Percentiles rank a stretch among this genome's conserved stretches.
phyloP scores from a whole-genome alignment of 2,797 vertebrate genomes.

The Lithobates pipiens region DNA sequence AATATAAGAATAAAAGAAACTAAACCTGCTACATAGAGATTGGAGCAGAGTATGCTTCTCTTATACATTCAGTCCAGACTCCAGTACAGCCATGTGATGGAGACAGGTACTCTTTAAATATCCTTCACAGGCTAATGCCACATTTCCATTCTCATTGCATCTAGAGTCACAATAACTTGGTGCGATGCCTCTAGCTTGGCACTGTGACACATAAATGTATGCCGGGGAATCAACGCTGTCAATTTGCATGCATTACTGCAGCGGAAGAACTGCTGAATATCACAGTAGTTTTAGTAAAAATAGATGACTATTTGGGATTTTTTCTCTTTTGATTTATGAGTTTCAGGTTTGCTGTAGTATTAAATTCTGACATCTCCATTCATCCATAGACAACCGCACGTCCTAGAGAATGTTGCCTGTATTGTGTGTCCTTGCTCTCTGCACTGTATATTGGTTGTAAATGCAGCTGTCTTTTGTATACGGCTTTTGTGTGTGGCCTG shows the following conservation, averaged over 20 bases:
- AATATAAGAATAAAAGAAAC: too few relatives aligned
- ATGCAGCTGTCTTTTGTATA: conserved; percentile 12
- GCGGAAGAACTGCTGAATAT: conserved; percentile 29
- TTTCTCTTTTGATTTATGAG: conserved; percentile 29
- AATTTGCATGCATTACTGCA: conserved; percentile 7
- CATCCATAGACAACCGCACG: conserved; percentile 25
- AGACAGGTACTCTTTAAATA: not conserved
- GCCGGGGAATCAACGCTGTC: not conserved
- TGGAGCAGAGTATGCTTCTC: too few relatives aligned
- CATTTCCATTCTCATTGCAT: not conserved
- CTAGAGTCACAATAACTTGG: not conserved
- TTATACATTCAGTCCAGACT: too few relatives aligned
- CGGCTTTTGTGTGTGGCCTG: not conserved
- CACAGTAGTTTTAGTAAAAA: conserved; percentile 26
- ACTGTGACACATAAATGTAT: conserved; percentile 4
- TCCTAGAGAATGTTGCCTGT: conserved; percentile 24
- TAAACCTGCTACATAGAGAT: too few relatives aligned
- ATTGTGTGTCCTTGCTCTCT: conserved; percentile 15
- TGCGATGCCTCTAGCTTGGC: not conserved
- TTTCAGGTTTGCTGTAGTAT: conserved; percentile 45
- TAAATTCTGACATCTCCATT: conserved; percentile 37
- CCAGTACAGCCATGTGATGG: too few relatives aligned
- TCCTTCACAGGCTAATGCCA: not conserved
- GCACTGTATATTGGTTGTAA: conserved; percentile 11
- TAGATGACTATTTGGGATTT: conserved; percentile 29